phyloP scores from a whole-genome alignment of 2,113 vertebrate genomes.

The Hirundichthys speculiger region DNA sequence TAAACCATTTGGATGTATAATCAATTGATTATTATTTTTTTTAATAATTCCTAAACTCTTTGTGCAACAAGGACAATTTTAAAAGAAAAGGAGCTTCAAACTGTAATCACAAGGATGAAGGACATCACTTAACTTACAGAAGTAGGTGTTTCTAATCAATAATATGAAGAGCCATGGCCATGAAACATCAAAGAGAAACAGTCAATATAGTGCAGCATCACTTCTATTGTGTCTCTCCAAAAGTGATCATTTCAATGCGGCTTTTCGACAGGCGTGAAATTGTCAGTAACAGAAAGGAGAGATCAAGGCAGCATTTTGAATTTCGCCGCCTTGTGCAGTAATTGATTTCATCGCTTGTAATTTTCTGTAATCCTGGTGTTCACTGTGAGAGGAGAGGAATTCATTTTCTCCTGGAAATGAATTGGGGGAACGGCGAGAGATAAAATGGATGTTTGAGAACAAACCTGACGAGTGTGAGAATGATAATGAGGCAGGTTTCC shows the following conservation, averaged over 20 bases:
- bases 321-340: constrained; percentile 45
- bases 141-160: constrained; percentile 35
- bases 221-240: constrained; percentile 29
- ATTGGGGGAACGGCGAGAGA: constrained; percentile 45
- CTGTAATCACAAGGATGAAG: constrained; percentile 1
- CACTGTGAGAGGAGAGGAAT: constrained; percentile 56
- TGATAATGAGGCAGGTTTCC: constrained; percentile 59
- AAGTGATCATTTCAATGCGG: constrained; percentile 31
- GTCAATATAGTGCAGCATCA: constrained; percentile 24
- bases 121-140: neutral
- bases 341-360: constrained; percentile 68
- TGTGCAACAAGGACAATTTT: too few species aligned
- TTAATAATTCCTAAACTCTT: too few species aligned
- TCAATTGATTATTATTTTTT: too few species aligned
- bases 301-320: constrained; percentile 35
- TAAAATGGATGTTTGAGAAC: constrained; percentile 69
- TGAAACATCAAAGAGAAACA: constrained; percentile 27
- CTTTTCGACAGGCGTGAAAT: constrained; percentile 48
- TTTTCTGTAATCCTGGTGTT: constrained; percentile 69
- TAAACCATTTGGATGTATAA: too few species aligned
- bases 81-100: too few species aligned
- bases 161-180: constrained; percentile 24
- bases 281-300: constrained; percentile 28
- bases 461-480: constrained; percentile 58
- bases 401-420: constrained; percentile 70